These are phyloP conservation scores for Phasia obesa DNA, from an alignment of 2,888 invertebrate species.

Conservation along the genomic window DNA sequence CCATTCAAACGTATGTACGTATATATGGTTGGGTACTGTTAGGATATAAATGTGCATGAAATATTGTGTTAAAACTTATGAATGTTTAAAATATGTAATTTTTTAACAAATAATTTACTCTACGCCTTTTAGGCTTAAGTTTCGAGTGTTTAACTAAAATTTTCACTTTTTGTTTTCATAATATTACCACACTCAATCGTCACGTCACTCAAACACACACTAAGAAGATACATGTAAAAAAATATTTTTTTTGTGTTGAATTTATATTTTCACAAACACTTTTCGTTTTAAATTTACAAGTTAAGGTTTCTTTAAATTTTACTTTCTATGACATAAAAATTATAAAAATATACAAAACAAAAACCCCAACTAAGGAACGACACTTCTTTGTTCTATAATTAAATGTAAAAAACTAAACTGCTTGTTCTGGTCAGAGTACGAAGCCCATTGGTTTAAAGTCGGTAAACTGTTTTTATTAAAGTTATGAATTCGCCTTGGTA, in stretches of 20 bases:
- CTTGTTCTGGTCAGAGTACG: conserved; percentile 9
- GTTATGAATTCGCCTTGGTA: no score
- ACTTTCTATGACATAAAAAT: conserved; percentile 28
- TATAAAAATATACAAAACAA: conserved; percentile 44
- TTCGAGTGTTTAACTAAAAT: no score
- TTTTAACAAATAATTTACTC: no score
- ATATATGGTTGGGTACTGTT: no score
- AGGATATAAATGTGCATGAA: no score
- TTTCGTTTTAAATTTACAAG: conserved; percentile 3
- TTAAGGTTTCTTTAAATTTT: conserved; percentile 4
- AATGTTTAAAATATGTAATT: no score
- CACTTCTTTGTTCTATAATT: no score
- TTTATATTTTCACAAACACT: conserved; percentile 10
- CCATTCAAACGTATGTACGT: no score
- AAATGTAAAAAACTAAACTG: conserved; percentile 47
- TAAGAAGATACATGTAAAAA: conserved; percentile 14
- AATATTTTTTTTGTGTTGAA: conserved; percentile 20
- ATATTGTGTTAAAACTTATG: no score
- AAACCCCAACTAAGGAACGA: conserved; percentile 50
- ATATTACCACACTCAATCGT: conserved; percentile 30
- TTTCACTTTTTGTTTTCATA: conserved; percentile 25
- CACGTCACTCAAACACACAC: background rate
- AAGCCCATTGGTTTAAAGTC: no score
- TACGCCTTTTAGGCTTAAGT: no score
- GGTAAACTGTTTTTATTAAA: no score